Base-by-base conservation (phyloP, 2,888 invertebrate species). In the Boloria euphrosyne region DNA sequence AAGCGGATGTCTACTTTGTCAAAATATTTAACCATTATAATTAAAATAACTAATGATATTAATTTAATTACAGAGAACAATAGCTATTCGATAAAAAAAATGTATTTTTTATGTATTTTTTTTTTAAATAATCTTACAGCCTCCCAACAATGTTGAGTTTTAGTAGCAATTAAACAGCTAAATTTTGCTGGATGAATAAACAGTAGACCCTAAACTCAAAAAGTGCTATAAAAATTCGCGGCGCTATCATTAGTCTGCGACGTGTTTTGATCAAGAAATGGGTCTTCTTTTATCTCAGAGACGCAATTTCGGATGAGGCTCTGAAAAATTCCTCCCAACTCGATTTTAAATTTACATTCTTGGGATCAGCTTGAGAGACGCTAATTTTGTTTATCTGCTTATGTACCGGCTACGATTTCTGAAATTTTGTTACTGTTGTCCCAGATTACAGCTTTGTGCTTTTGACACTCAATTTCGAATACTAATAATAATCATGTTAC, bases 221-320 rank as follows among this genome's bases (percentile, higher is more conserved):
- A 65, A 63, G 57, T 62, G 68, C 86, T 81, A 85, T 89, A 87
- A 90, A 89, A 89, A 88, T 86, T 84, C 87, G 83, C 83, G 81
- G 75, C 81, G 83, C 81, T 81, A 84, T 88, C 89, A 89, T 90
- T 90, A 90, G 88, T 85, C 84, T 83, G 84, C 83, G 89, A 87
- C 88, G 90, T 87, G 89, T 90, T 89, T 90, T 88, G 90, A 89
- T 89, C 86, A 84, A 82, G 73, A 77, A 64, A 66, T 47, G 46
- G 72, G 75, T 59, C 62, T 58, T 77, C 76, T 69, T 73, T 75
- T 73, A 72, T 73, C 71, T 73, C 68, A 66, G 62, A 71, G 64
- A 57, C 71, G 68, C 67, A 74, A 73, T 74, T 73, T 74, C 65
- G 68, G 73, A 76, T 72, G 71, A 67, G 65, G 59, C 65, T 55